Conservation (phyloP, 2,113 vertebrate species). For the Apistogramma diplotaenia region DNA sequence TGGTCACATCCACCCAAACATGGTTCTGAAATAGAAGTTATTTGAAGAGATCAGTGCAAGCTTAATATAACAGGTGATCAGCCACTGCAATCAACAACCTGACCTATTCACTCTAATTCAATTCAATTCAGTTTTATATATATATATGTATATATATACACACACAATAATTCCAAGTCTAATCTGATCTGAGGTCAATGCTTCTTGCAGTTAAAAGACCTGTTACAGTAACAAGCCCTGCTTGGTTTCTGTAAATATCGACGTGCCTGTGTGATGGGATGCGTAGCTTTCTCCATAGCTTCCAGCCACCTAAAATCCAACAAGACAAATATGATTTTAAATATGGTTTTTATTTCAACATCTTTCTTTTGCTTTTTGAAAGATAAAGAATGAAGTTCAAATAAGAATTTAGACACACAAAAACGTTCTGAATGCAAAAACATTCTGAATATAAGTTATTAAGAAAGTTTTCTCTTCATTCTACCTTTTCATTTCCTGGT, state of each 20-base stretch:
- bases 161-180: no score
- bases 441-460: neutral
- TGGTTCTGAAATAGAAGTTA: slow-evolving; percentile 78
- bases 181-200: neutral
- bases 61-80: neutral
- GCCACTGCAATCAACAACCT: neutral
- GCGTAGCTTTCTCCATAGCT: slow-evolving; percentile 84
- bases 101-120: neutral
- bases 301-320: slow-evolving; percentile 83
- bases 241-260: neutral
- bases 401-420: neutral
- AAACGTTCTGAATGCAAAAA: no score
- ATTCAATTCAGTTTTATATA: no score
- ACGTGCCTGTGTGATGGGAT: slow-evolving; percentile 84
- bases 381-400: neutral
- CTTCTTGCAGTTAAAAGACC: neutral
- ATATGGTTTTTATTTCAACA: neutral
- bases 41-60: neutral
- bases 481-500: slow-evolving; percentile 92
- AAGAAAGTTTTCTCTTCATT: neutral
- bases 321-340: neutral
- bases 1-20: slow-evolving; percentile 89
- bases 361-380: neutral
- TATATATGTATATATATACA: no score
- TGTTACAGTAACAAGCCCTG: neutral